phyloP scores from a whole-genome alignment of 2,113 vertebrate genomes.

The Panthera tigris region DNA sequence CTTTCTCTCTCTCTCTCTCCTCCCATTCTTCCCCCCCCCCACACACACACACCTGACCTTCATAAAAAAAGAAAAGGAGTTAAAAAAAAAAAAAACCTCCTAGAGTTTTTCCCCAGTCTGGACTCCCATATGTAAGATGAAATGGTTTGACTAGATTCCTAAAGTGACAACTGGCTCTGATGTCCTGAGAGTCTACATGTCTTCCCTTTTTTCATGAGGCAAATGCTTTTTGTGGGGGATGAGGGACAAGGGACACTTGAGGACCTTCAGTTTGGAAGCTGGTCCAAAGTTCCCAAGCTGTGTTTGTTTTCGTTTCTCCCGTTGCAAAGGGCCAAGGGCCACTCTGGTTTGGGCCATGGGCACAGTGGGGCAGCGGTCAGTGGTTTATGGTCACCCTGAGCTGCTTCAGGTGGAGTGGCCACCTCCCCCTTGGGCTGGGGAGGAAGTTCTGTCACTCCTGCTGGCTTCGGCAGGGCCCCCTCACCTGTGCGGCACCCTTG shows the following conservation, averaged over 20 bases:
- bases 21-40: background rate
- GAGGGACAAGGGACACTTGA: background rate
- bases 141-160: background rate
- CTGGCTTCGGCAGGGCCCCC: background rate
- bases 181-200: background rate
- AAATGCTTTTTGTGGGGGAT: background rate
- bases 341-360: background rate
- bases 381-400: background rate
- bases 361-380: background rate
- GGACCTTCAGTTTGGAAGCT: constrained; percentile 47
- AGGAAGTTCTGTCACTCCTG: background rate
- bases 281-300: constrained; percentile 43
- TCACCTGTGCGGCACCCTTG: background rate
- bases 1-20: too few relatives aligned
- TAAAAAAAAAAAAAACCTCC: background rate
- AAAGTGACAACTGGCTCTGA: background rate
- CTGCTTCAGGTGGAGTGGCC: accelerated
- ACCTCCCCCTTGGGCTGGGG: background rate
- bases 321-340: background rate
- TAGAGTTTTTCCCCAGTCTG: background rate
- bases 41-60: background rate
- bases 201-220: background rate
- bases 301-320: constrained; percentile 39
- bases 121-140: background rate
- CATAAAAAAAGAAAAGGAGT: background rate